Percentiles rank a stretch among this genome's conserved stretches.
phyloP scores from a whole-genome alignment of 2,797 vertebrate species.

The Oreortyx pictus region DNA sequence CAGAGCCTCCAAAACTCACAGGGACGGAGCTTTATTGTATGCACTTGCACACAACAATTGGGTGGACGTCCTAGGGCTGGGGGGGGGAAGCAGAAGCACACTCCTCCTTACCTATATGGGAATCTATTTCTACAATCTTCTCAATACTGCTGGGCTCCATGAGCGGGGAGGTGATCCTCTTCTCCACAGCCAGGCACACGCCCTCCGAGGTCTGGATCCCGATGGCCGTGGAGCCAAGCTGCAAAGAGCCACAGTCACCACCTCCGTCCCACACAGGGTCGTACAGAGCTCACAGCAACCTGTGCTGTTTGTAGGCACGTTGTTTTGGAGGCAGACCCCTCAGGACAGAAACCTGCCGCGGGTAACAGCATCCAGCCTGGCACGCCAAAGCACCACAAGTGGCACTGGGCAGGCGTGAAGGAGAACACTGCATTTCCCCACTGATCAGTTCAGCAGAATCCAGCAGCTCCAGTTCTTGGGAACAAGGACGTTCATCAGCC shows the following conservation, averaged over 20 bases:
- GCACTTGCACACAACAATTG: too few species aligned
- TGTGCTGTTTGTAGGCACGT: fast-evolving
- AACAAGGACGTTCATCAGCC: too few species aligned
- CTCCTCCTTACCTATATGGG: conserved; percentile 88
- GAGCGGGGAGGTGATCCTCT: conserved; percentile 96
- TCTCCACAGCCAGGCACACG: conserved; percentile 97
- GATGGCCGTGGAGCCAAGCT: conserved; percentile 98
- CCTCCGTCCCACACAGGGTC: not conserved
- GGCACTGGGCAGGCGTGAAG: not conserved
- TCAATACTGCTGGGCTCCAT: conserved; percentile 99
- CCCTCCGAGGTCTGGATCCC: conserved; percentile 98
- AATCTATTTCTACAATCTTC: conserved; percentile 98
- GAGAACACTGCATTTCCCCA: not conserved
- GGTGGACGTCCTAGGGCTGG: not conserved
- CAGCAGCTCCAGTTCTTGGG: not conserved
- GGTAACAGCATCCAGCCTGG: fast-evolving
- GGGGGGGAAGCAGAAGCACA: not conserved
- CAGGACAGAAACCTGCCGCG: not conserved
- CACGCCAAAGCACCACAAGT: fast-evolving
- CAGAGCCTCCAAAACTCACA: not conserved
- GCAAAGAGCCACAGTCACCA: conserved; percentile 18
- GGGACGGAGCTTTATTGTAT: not conserved
- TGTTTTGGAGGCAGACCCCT: fast-evolving
- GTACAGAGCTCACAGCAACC: fast-evolving
- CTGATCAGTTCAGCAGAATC: not conserved